Base-by-base conservation (phyloP, 1,140 invertebrate species). In the Cherax destructor region DNA sequence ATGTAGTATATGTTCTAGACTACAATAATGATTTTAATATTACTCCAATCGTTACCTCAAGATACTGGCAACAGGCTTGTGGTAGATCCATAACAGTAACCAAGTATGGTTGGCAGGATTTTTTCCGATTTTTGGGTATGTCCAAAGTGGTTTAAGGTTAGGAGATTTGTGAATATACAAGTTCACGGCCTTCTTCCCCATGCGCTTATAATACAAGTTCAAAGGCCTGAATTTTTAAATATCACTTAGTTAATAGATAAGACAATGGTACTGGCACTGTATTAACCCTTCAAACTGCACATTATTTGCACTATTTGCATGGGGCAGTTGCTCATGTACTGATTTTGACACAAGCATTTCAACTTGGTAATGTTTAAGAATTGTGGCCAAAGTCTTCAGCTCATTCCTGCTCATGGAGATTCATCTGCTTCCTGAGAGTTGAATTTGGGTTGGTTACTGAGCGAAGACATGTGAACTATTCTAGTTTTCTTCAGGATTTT, bases 141-240 rank as follows among this genome's bases (percentile, higher is more conserved):
- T 49, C 59, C 47, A 77, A 88, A 88, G 77, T 88, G 86, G 83
- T 72, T 79, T 80, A 80, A 80, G 86, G 86, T 88, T 88, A 88
- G 86, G 86, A 88, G 77, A 88, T 88, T 88, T 88, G 86, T 88
- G 86, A 88, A 88, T 80, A 80, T 49, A 84, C 65, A 80, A 79
- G 59, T 88, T 88, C 86, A 88, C 47, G 86, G 86, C 74, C 86
- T 88, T 88, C 76, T 80, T 65, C 86, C 86, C 76, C 86, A 88
- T 88, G 77, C 77, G 86, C 86, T 88, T 88, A 80, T 80, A 78
- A 88, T 65, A 74, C 86, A 88, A 80, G 76, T 88, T 80, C 76
- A 88, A 88, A 80, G 86, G 86, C 86, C 77, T 88, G 59, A 79
- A 88, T 88, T 88, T 80, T 88, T 88, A 88, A 88, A 88, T 52